A percentile compares a stretch with the other conserved stretches of the same genome.
Conservation (phyloP, 2,888 invertebrate genomes). For the Thereva nobilitata region DNA sequence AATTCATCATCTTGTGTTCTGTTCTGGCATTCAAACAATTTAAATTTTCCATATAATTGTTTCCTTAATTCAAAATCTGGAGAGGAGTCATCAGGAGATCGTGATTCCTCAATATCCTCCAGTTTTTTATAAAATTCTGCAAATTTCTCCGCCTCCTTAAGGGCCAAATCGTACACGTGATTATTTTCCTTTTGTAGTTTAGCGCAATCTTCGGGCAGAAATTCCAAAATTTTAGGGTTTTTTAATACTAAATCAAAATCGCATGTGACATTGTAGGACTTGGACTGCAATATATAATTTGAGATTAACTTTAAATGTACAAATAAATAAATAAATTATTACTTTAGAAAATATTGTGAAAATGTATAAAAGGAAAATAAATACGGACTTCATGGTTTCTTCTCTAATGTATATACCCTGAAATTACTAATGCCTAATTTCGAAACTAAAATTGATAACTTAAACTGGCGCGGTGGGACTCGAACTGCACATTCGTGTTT, state of each 20-base stretch:
- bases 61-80: neutral
- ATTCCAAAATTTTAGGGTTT: neutral
- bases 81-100: neutral
- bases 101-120: neutral
- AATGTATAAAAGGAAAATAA: too few relatives aligned
- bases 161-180: neutral
- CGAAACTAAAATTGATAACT: too few relatives aligned
- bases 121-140: neutral
- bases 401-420: too few relatives aligned
- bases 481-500: too few relatives aligned
- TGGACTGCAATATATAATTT: too few relatives aligned
- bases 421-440: too few relatives aligned
- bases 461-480: too few relatives aligned
- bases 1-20: neutral
- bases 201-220: neutral
- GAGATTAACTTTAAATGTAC: too few relatives aligned
- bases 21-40: neutral
- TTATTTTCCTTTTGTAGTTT: neutral
- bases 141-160: neutral
- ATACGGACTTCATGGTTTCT: too few relatives aligned
- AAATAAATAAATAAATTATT: too few relatives aligned
- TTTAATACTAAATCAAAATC: conserved; percentile 6
- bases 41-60: neutral
- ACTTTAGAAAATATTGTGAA: too few relatives aligned
- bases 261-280: neutral